Base-by-base conservation (phyloP, 1,140 invertebrate genomes). In the Drosophila serrata region DNA sequence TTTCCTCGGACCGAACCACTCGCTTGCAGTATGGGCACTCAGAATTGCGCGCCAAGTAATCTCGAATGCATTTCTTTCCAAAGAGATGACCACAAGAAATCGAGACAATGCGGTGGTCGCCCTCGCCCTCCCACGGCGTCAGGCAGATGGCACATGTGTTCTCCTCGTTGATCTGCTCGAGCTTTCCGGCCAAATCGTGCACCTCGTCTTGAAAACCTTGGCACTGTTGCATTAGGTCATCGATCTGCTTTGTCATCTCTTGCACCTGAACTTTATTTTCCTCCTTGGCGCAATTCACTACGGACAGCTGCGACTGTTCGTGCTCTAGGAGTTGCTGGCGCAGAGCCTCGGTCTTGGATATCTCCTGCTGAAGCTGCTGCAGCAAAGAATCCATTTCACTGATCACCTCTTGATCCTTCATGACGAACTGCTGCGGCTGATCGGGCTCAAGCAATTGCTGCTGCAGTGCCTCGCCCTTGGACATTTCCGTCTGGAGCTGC, bases 11-110 rank as follows among this genome's bases (percentile, higher is more conserved):
- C 4, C 0, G 0, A 24, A 12, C 22, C 3, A 0, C 0, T 11
- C 9, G 9, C 12, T n/a, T 22, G 45, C 69, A 73, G 4, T 7
- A 8, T 1, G 69, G 67, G n/a, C 69, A 73, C 12, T 19, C 12
- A 0, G 0, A 0, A 13, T 3, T n/a, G 4, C 0, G 5, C 3
- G 0, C 0, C 27, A 33, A 4, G 2, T 33, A 4, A 0, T 1
- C 0, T 11, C 6, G 9, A 5, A 53, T 6, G n/a, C 69, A 73
- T 0, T 4, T 7, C 6, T 60, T 13, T 1, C 69, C 69, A 27
- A 73, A 73, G 0, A 73, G 17, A 31, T 73, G 69, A 2, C 69
- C 69, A 22, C 69, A 73, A 19, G 3, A 8, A 6, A 73, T 9
- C 5, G 65, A 51, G 9, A 60, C 45, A n/a, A 60, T 2, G 2